Evolutionary conservation across 2,797 vertebrate species (phyloP).

Genomic region (Urosaurus nigricauda): DNA sequence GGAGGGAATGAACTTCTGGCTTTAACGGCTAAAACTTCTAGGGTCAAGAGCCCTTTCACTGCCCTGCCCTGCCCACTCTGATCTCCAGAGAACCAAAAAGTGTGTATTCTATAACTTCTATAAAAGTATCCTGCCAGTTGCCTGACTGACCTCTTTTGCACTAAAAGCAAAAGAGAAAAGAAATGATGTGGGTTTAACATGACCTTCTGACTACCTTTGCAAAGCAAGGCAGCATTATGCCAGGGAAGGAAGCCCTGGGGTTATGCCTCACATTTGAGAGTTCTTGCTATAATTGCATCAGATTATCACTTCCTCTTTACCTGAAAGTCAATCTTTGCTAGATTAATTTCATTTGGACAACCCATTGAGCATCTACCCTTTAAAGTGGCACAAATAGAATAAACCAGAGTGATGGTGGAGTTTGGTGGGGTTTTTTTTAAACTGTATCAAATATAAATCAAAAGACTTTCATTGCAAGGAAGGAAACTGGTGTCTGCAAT

Average conservation of each 20-base stretch:
- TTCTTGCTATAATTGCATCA: neutral
- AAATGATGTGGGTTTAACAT: neutral
- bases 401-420: slow-evolving; percentile 13
- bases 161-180: neutral
- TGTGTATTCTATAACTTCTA: too few relatives aligned
- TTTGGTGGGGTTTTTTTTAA: neutral
- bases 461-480: neutral
- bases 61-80: neutral
- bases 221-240: neutral
- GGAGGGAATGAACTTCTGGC: neutral
- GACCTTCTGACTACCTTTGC: neutral
- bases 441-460: slow-evolving; percentile 42
- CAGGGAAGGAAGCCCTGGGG: neutral
- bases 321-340: too few relatives aligned
- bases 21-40: neutral
- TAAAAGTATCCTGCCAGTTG: neutral
- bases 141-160: neutral
- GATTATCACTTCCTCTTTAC: slow-evolving; percentile 10
- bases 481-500: slow-evolving; percentile 12
- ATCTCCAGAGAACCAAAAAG: neutral
- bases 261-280: neutral
- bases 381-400: neutral
- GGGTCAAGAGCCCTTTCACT: neutral
- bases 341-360: slow-evolving; percentile 19
- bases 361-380: slow-evolving; percentile 22